Evolutionary conservation across 2,113 vertebrate species (phyloP).

Genomic region (Ammospiza caudacuta): DNA sequence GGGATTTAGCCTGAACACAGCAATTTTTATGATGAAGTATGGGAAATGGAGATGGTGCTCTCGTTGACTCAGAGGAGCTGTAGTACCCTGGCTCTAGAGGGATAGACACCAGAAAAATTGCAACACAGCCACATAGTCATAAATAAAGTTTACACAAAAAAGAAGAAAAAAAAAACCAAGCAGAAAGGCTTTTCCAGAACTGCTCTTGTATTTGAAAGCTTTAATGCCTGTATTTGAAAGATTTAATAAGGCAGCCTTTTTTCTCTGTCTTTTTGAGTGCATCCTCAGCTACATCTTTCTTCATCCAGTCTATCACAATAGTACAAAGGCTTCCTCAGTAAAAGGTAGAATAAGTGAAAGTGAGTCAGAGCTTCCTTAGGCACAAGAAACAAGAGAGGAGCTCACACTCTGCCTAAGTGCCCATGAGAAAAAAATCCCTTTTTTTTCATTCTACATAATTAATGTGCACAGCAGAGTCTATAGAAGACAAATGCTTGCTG

Average conservation of each 20-base stretch:
- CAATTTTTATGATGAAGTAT: background rate
- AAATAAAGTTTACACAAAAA: background rate
- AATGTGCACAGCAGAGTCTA: rapidly evolving
- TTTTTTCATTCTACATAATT: background rate
- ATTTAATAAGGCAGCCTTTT: background rate
- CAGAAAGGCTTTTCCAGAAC: background rate
- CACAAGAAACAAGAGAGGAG: rapidly evolving
- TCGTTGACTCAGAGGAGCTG: background rate
- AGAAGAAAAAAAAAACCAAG: rapidly evolving
- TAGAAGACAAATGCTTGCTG: background rate
- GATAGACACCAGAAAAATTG: background rate
- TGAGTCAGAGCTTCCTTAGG: background rate
- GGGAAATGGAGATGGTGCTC: background rate
- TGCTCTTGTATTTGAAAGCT: background rate
- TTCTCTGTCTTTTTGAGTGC: rapidly evolving
- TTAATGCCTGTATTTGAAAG: background rate
- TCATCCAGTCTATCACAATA: background rate
- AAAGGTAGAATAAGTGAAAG: background rate
- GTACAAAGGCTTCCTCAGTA: background rate
- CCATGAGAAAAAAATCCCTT: rapidly evolving
- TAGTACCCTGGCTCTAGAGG: background rate
- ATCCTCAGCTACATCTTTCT: background rate
- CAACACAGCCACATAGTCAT: background rate
- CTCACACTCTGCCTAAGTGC: background rate
- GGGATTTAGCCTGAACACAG: background rate